Base-by-base conservation (phyloP, 2,113 vertebrate species). In the Psittacula cyanocephala region DNA sequence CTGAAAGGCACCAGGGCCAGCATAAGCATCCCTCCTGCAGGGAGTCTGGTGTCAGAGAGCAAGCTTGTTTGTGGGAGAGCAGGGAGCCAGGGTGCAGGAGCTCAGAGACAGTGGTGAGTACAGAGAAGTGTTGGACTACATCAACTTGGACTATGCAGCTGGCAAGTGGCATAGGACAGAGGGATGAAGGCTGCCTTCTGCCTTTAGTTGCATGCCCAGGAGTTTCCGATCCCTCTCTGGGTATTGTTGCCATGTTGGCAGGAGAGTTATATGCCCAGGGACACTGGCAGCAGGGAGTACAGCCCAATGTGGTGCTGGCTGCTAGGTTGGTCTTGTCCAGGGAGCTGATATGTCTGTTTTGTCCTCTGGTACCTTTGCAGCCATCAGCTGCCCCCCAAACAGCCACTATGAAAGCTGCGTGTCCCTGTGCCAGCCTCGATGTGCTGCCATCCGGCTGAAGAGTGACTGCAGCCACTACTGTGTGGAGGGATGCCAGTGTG, bases 401-500 rank as follows among this genome's bases (percentile, higher is more conserved):
- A 99, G 99, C 97, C 99, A 99, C 95, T 99, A 99, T 5, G 98
- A 99, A 96, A 99, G 98, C 86, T 99, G 99, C 2, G 98, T 99
- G 98, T 97, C 98, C 15, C 98, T 98, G 60, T 99, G 99, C 97
- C 99, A 99, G 94, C 99, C 99, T 11, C 99, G 99, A 53, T 99
- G 99, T 3, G 99, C 99, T 0, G 99, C 99, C 64, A 99, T 99
- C 96, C 98, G 99, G 3, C 98, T 99, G 31, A 99, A 99, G 97
- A 98, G 99, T 1, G 99, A 99, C 97, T 99, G 99, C 91, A 99
- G 98, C 96, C 99, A 99, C 97, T 99, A 99, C 94, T 99, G 99
- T 1, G 98, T 99, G 97, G 99, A 99, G 96, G 99, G 99, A 27
- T 99, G 99, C 80, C 99, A 99, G 96, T 99, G 99, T 5, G 99